Conservation (phyloP, 2,113 vertebrate species). For the Amazona guildingii region DNA sequence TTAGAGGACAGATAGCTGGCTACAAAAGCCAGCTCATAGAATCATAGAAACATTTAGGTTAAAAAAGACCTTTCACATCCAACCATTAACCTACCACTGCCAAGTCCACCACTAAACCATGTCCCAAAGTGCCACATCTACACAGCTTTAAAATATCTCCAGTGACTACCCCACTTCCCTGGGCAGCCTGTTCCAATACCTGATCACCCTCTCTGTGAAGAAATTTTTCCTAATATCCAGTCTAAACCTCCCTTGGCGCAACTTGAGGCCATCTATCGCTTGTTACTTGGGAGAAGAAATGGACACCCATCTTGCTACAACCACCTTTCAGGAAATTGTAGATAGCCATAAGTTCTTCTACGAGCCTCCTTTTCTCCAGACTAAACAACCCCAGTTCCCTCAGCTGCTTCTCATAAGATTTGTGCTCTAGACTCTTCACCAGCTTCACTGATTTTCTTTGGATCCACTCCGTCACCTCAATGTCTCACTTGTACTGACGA, state of each 20-base stretch:
- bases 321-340: background rate
- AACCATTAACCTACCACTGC: background rate
- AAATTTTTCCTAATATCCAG: background rate
- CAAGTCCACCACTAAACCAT: background rate
- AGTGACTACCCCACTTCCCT: too few relatives aligned
- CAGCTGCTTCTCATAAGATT: background rate
- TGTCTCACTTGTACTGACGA: background rate
- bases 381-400: background rate
- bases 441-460: background rate
- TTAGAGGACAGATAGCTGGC: background rate
- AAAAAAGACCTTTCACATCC: background rate
- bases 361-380: background rate
- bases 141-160: background rate
- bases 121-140: rapidly evolving
- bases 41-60: background rate
- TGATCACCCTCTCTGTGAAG: background rate
- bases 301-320: background rate
- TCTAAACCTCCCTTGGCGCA: background rate
- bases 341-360: background rate
- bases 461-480: background rate
- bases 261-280: background rate
- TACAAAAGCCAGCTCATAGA: background rate
- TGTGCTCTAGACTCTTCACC: background rate
- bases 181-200: background rate
- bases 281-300: background rate